These are phyloP conservation scores for Tetramorium simillimum DNA, from an alignment of 1,140 invertebrate species.

Conservation along the genomic window DNA sequence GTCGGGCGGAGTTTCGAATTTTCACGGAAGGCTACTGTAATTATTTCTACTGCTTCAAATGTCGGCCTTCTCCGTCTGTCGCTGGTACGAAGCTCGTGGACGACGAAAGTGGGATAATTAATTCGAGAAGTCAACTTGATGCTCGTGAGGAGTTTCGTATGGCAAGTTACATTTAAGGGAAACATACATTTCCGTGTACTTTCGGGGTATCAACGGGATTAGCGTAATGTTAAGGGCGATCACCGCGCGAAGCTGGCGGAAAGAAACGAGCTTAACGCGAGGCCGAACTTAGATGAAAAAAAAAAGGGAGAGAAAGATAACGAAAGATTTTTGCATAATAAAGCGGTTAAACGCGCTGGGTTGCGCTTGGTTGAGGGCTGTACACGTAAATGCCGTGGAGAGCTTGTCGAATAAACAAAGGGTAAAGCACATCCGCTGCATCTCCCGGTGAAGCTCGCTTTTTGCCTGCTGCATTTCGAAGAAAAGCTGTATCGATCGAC, in stretches of 20 bases:
- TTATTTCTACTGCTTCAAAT: constrained; percentile 42
- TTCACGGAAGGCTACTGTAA: constrained; percentile 11
- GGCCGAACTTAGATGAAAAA: constrained; percentile 52
- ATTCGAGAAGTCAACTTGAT: constrained; percentile 45
- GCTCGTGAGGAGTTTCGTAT: constrained; percentile 33
- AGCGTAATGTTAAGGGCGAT: constrained; percentile 65
- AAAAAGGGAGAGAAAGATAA: constrained; percentile 62
- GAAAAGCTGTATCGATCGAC: constrained; percentile 11
- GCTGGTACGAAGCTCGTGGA: constrained; percentile 14
- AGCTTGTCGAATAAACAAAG: constrained; percentile 56
- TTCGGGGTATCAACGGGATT: constrained; percentile 53
- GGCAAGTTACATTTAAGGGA: constrained; percentile 44
- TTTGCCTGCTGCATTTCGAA: constrained; percentile 10
- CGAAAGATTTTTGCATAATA: constrained; percentile 72
- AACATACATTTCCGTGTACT: constrained; percentile 53
- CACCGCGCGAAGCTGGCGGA: constrained; percentile 35
- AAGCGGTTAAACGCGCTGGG: constrained; percentile 63
- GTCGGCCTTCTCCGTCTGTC: neutral
- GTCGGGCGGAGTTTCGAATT: neutral
- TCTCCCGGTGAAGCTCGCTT: constrained; percentile 40
- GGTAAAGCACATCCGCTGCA: constrained; percentile 46
- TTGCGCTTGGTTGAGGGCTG: constrained; percentile 28
- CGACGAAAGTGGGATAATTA: constrained; percentile 48
- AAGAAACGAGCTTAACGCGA: constrained; percentile 51
- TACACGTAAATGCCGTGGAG: constrained; percentile 42